A percentile compares a stretch with the other conserved stretches of the same genome.
Evolutionary conservation across 2,888 invertebrate genomes (phyloP).

Genomic region (Ischnura elegans): DNA sequence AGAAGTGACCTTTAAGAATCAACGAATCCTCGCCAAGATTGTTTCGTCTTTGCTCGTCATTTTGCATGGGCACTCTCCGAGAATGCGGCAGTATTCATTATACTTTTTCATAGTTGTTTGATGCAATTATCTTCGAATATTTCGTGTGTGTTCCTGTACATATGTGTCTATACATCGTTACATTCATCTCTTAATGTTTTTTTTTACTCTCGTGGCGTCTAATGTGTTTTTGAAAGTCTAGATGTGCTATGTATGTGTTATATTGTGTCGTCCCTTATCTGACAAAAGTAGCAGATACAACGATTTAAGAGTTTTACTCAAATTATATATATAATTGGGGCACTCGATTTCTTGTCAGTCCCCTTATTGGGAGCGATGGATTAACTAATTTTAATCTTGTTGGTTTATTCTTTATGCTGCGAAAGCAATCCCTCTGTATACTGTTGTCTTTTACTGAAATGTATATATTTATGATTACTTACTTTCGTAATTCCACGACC

Average conservation of each 20-base stretch:
- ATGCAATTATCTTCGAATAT: neutral
- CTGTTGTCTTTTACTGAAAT: too few species aligned
- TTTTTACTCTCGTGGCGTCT: neutral
- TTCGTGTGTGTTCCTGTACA: neutral
- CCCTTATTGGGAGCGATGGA: neutral
- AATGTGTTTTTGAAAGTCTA: neutral
- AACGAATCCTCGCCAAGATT: neutral
- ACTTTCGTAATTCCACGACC: too few species aligned
- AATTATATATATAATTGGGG: neutral
- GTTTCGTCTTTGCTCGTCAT: conserved; percentile 58
- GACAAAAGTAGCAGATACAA: neutral
- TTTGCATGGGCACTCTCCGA: conserved; percentile 57
- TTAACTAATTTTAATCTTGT: neutral
- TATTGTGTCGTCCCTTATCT: neutral
- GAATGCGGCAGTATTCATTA: conserved; percentile 32
- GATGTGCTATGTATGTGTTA: neutral
- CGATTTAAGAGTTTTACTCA: neutral
- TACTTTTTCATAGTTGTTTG: neutral
- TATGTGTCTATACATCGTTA: neutral
- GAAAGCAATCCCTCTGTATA: too few species aligned
- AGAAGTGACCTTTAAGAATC: neutral
- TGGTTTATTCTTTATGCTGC: too few species aligned
- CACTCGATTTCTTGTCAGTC: neutral
- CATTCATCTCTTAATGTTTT: neutral
- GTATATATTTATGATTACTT: too few species aligned